Conservation (phyloP, 2,113 vertebrate genomes). For the Ranitomeya imitator region DNA sequence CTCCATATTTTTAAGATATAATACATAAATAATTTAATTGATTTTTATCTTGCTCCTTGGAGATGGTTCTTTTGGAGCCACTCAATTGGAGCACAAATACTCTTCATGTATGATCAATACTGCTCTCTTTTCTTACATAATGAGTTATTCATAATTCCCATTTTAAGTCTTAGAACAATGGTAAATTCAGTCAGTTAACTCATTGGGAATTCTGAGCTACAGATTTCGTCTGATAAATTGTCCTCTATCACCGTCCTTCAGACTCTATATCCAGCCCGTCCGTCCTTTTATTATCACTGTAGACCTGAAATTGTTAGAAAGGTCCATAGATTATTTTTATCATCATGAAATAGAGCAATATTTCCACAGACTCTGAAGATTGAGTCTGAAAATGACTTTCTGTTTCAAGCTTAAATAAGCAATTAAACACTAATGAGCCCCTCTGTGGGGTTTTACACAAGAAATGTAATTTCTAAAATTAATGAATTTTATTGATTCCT, state of each 20-base stretch:
- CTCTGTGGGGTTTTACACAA: constrained; percentile 39
- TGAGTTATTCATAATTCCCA: constrained; percentile 9
- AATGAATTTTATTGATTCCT: constrained; percentile 55
- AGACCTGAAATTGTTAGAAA: neutral
- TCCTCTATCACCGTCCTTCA: neutral
- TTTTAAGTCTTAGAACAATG: neutral
- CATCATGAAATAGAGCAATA: constrained; percentile 16
- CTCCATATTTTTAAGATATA: neutral
- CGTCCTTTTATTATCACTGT: neutral
- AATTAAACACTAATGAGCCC: constrained; percentile 57
- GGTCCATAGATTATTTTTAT: constrained; percentile 31
- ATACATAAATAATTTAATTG: constrained; percentile 30
- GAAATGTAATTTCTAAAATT: constrained; percentile 58
- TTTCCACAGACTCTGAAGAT: constrained; percentile 11
- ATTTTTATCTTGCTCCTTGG: neutral
- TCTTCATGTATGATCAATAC: constrained; percentile 25
- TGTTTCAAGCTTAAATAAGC: constrained; percentile 52
- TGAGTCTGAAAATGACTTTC: constrained; percentile 38
- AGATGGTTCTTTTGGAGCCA: neutral
- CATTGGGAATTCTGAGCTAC: neutral
- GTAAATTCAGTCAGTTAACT: constrained; percentile 7
- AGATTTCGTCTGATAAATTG: neutral
- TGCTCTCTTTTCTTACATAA: constrained; percentile 10
- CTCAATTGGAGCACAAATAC: neutral
- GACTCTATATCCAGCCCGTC: neutral